A percentile compares a stretch with the other conserved stretches of the same genome.
Evolutionary conservation across 1,140 invertebrate genomes (phyloP).

Genomic region (Neodiprion fabricii): DNA sequence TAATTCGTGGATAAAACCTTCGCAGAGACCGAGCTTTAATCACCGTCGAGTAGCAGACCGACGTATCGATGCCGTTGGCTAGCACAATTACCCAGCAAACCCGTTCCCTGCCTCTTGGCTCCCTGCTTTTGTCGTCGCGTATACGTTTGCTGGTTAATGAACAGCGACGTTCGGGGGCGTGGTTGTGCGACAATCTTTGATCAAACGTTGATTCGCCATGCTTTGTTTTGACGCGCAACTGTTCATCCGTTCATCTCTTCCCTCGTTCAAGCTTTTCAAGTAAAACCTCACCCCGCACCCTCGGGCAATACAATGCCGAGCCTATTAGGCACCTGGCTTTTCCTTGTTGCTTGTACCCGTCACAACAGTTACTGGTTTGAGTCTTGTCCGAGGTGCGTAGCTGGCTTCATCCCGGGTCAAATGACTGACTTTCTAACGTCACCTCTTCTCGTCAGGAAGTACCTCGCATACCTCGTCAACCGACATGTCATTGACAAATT

Average conservation of each 20-base stretch:
- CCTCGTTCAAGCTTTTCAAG: neutral
- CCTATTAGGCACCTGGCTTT: neutral
- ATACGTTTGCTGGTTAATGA: neutral
- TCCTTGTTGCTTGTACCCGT: neutral
- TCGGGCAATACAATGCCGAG: neutral
- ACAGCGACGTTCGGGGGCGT: neutral
- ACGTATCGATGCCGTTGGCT: neutral
- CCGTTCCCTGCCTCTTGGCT: neutral
- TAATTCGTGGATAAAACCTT: neutral
- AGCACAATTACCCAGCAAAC: neutral
- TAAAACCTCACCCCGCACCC: constrained; percentile 5
- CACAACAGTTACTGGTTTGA: neutral
- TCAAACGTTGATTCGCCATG: neutral
- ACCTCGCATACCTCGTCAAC: no score
- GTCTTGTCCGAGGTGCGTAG: no score
- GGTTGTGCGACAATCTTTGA: neutral
- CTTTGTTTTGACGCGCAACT: neutral
- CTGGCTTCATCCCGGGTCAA: no score
- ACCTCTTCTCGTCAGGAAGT: no score
- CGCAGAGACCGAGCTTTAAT: neutral
- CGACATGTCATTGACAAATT: no score
- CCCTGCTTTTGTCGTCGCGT: neutral
- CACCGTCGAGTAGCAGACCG: neutral
- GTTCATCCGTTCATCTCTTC: neutral
- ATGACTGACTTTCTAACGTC: no score